Percentiles rank a stretch among this genome's conserved stretches.
phyloP scores from a whole-genome alignment of 2,797 vertebrate species.

The Lophotriccus pileatus region DNA sequence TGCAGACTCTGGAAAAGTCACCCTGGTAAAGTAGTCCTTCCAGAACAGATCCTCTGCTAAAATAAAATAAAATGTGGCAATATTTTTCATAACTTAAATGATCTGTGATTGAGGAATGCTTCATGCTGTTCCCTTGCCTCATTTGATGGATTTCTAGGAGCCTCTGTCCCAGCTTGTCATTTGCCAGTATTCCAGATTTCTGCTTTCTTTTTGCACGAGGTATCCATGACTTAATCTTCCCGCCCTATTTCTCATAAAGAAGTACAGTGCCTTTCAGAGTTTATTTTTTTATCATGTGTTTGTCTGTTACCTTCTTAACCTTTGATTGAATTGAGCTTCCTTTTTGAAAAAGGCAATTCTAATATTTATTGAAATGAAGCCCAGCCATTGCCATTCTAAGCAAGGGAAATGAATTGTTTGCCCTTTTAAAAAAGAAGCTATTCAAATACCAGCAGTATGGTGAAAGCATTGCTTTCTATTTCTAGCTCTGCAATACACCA shows the following conservation, averaged over 20 bases:
- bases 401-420: background rate
- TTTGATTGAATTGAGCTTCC: background rate
- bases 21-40: background rate
- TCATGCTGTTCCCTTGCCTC: background rate
- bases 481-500: background rate
- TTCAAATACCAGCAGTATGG: background rate
- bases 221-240: background rate
- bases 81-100: background rate
- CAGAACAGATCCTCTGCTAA: background rate
- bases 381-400: background rate
- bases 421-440: background rate
- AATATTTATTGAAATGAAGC: background rate
- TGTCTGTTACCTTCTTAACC: background rate
- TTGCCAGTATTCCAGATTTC: background rate
- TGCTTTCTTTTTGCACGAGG: background rate
- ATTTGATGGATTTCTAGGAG: background rate
- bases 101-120: background rate
- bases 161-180: background rate
- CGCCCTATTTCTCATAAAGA: background rate
- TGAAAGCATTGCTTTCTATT: constrained; percentile 3
- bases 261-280: background rate
- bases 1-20: background rate
- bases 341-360: background rate
- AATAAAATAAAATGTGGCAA: background rate
- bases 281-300: accelerated